phyloP scores from a whole-genome alignment of 1,140 invertebrate species.

The Drosophila equinoxialis region DNA sequence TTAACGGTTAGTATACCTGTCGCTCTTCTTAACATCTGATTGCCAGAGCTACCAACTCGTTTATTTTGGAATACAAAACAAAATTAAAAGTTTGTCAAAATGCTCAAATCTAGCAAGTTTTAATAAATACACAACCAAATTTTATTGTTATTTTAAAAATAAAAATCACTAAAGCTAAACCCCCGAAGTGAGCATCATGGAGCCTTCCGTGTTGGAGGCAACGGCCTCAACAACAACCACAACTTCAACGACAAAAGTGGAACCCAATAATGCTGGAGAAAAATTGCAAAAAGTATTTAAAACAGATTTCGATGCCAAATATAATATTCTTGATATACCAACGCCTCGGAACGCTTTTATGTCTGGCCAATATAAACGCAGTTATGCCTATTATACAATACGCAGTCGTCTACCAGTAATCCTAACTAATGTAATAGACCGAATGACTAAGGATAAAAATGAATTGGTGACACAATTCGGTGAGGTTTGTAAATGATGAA shows the following conservation, averaged over 20 bases:
- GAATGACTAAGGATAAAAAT: slow-evolving; percentile 89
- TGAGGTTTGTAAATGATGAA: slow-evolving; percentile 84
- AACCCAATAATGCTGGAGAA: not conserved
- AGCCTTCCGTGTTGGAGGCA: not conserved
- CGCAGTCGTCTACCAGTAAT: slow-evolving; percentile 95
- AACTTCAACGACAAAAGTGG: not conserved
- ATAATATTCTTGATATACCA: slow-evolving; percentile 70
- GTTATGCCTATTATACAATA: slow-evolving; percentile 93
- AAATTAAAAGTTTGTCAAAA: slow-evolving; percentile 6
- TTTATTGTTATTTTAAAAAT: not conserved
- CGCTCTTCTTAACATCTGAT: not conserved
- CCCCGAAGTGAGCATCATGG: not conserved
- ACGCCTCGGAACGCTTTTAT: slow-evolving; percentile 63
- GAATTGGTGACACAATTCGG: slow-evolving; percentile 87
- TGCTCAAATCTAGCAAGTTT: slow-evolving; percentile 1
- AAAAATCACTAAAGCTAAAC: not conserved
- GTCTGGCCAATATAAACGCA: slow-evolving; percentile 84
- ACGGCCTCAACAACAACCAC: not conserved
- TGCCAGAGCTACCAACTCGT: not conserved
- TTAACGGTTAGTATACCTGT: not conserved
- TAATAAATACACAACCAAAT: not conserved
- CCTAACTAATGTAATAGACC: slow-evolving; percentile 95
- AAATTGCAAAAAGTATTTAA: slow-evolving; percentile 31
- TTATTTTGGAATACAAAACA: not conserved
- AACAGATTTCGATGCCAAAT: slow-evolving; percentile 73